phyloP scores from a whole-genome alignment of 2,797 vertebrate species.

The Pseudochirops cupreus region DNA sequence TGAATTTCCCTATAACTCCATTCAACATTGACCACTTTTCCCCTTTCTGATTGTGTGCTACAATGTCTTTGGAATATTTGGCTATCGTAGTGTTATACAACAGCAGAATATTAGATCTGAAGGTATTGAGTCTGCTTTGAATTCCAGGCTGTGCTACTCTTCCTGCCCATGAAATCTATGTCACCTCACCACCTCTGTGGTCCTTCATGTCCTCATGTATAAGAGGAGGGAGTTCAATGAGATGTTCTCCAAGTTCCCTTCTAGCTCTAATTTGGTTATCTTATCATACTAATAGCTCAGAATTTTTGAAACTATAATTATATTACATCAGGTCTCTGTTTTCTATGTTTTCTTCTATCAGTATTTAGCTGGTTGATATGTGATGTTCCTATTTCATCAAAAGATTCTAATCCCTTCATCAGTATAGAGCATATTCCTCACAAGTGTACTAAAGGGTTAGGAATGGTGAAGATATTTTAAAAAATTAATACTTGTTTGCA shows the following conservation, averaged over 20 bases:
- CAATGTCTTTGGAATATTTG: not conserved
- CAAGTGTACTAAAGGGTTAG: not conserved
- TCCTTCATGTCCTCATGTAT: not conserved
- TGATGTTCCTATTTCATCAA: not conserved
- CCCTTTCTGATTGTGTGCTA: not conserved
- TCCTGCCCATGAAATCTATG: not conserved
- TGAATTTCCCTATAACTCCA: not conserved
- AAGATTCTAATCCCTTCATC: not conserved
- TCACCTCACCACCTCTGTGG: not conserved
- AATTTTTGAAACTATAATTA: not conserved
- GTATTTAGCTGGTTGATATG: not conserved
- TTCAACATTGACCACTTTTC: not conserved
- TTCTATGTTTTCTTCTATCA: not conserved
- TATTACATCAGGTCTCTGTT: not conserved
- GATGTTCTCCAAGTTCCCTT: not conserved
- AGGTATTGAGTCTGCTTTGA: not conserved
- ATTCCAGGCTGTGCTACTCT: not conserved
- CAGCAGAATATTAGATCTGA: not conserved
- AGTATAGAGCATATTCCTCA: not conserved
- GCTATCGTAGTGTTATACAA: not conserved
- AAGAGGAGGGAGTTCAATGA: not conserved
- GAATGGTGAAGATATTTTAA: not conserved
- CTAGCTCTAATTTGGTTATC: not conserved
- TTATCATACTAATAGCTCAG: not conserved
- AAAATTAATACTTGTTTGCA: not conserved